A percentile compares a stretch with the other conserved stretches of the same genome.
phyloP scores from a whole-genome alignment of 2,888 invertebrate species.

The Molanna angustata region DNA sequence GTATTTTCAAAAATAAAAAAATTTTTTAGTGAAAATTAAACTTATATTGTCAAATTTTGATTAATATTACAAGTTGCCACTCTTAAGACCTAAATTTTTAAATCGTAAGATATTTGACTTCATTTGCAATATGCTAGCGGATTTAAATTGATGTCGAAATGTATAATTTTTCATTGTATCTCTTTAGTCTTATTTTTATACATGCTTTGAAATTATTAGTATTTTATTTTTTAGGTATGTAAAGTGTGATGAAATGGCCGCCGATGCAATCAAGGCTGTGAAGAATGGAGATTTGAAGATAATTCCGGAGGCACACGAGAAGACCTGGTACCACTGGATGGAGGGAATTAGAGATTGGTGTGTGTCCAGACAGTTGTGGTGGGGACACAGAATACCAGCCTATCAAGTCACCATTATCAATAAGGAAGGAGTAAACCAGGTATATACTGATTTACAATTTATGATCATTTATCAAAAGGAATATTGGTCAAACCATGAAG shows the following conservation, averaged over 20 bases:
- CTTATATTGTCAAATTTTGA: no score
- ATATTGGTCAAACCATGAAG: not conserved
- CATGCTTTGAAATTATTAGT: no score
- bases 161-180: no score
- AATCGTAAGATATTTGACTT: no score
- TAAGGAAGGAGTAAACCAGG: constrained; percentile 7
- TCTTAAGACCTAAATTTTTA: no score
- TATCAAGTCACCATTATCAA: constrained; percentile 63
- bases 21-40: no score
- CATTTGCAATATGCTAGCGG: no score
- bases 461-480: not conserved
- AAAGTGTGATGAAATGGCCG: constrained; percentile 86
- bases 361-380: constrained; percentile 97
- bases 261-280: constrained; percentile 78
- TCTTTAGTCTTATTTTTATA: no score
- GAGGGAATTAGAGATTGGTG: constrained; percentile 98
- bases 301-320: constrained; percentile 86
- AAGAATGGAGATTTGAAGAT: constrained; percentile 79
- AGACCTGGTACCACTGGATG: constrained; percentile 96
- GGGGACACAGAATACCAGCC: constrained; percentile 98
- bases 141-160: no score
- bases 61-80: no score
- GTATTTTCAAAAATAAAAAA: no score
- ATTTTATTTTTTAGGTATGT: constrained; percentile 63
- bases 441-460: not conserved